phyloP scores from a whole-genome alignment of 2,797 vertebrate species.

The Carcharodon carcharias region DNA sequence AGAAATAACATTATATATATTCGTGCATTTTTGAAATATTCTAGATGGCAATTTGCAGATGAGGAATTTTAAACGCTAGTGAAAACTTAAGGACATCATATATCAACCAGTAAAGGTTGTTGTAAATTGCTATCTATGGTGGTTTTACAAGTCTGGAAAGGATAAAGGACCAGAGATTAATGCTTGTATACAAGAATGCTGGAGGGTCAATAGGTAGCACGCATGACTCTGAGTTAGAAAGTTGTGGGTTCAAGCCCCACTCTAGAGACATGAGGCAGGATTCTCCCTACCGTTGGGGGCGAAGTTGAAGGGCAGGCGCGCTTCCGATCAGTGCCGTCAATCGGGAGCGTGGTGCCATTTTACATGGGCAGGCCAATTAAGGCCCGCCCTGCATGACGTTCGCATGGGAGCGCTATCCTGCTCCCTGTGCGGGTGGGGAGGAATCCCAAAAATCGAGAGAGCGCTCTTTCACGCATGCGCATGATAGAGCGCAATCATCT shows the following conservation, averaged over 20 bases:
- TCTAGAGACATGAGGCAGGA: background rate
- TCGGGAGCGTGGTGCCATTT: too few relatives aligned
- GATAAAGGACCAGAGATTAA: background rate
- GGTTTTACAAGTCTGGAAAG: background rate
- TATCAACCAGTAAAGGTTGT: background rate
- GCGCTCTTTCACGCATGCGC: too few relatives aligned
- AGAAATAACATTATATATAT: too few relatives aligned
- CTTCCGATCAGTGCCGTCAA: too few relatives aligned
- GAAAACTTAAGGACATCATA: background rate
- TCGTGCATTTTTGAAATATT: background rate
- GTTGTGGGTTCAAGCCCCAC: background rate
- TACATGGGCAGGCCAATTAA: too few relatives aligned
- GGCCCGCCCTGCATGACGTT: too few relatives aligned
- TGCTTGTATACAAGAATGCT: background rate
- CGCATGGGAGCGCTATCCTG: too few relatives aligned
- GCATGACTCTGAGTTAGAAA: background rate
- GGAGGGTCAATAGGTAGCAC: background rate
- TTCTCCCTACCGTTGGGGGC: too few relatives aligned
- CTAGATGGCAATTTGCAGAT: background rate
- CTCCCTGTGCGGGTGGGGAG: too few relatives aligned
- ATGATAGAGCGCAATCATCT: too few relatives aligned
- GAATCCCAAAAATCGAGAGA: too few relatives aligned
- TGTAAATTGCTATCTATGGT: background rate
- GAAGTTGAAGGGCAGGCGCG: too few relatives aligned
- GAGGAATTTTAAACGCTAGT: background rate